Evolutionary conservation across 2,888 invertebrate species (phyloP), one percentile per base, ranked within the genome.

Genomic region (Caenorhabditis virilis): DNA sequence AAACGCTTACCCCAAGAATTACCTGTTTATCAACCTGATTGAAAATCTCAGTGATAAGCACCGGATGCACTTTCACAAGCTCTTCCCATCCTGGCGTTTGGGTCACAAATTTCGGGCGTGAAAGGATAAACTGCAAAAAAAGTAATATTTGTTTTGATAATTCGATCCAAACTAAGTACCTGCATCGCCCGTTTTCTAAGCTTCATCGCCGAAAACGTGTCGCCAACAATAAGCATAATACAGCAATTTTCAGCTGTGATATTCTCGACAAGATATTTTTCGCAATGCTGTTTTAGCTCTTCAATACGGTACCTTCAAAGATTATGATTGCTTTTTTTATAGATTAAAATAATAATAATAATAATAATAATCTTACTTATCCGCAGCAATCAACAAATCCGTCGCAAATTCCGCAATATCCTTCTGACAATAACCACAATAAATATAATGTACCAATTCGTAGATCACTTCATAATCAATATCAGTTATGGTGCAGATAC

Each of bases 401-500:
- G 75, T 78, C 15, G 70, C 80, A 50, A 83, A 69, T 47, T 83
- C 82, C 42, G 68, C 62, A 36, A 83, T 75, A 27, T 80, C 79
- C 35, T 77, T 72, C 23, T 76, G 65, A 47, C 77, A 80, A 7
- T 69, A 57, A 0, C 83, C 83, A 35, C 70, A 73, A 51, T 83
- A 83, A 49, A 83, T 78, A 60, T 81, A 83, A 47, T 73, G 65
- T 42, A 83, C 66, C 83, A 83, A 82, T 46, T 83, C 83, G 53
- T 66, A 56, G 15, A 82, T 75, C 16, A 83, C 83, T 22, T 76
- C 78, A 41, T 62, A 77, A 22, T 83, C 83, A 60, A 83, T 65
- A 57, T 83, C 83, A 33, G 65, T 64, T 27, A 83, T 83, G 33
- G 69, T 65, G 55, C 20, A 13, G 9, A 49, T 36, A 23, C 22